phyloP scores from a whole-genome alignment of 2,797 vertebrate species.

The Platyrinchus mystaceus region DNA sequence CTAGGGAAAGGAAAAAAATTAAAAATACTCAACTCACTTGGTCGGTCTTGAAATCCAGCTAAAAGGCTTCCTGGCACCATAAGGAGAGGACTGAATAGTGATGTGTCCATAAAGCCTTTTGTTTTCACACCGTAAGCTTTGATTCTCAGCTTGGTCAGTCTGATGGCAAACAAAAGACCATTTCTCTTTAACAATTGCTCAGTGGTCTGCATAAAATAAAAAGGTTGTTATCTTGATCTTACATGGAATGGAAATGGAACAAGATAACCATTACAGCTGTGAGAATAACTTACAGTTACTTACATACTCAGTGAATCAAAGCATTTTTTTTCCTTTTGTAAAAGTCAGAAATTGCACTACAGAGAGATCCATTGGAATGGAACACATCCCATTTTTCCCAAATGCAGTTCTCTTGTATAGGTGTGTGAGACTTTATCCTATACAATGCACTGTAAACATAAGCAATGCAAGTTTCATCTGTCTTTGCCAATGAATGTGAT shows the following conservation, averaged over 20 bases:
- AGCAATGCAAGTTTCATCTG: background rate
- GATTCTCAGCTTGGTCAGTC: background rate
- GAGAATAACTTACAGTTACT: slow-evolving; percentile 7
- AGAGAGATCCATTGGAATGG: background rate
- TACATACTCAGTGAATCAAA: background rate
- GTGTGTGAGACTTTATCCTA: background rate
- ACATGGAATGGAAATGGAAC: background rate
- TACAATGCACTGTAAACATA: background rate
- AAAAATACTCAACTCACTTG: rapidly evolving
- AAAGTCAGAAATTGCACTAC: background rate
- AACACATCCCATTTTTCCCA: background rate
- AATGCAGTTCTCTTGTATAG: background rate
- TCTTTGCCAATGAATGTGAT: background rate
- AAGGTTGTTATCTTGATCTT: background rate
- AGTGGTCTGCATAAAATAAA: background rate
- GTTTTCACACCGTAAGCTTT: background rate
- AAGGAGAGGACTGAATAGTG: background rate
- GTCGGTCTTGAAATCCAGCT: background rate
- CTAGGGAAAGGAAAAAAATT: background rate
- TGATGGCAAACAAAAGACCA: background rate
- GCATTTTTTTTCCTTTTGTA: background rate
- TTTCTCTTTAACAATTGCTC: background rate
- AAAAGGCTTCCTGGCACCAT: background rate
- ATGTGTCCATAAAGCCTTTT: background rate
- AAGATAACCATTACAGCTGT: background rate